These are phyloP conservation scores for Athene cunicularia DNA, from an alignment of 2,113 vertebrate genomes.

Conservation along the genomic window DNA sequence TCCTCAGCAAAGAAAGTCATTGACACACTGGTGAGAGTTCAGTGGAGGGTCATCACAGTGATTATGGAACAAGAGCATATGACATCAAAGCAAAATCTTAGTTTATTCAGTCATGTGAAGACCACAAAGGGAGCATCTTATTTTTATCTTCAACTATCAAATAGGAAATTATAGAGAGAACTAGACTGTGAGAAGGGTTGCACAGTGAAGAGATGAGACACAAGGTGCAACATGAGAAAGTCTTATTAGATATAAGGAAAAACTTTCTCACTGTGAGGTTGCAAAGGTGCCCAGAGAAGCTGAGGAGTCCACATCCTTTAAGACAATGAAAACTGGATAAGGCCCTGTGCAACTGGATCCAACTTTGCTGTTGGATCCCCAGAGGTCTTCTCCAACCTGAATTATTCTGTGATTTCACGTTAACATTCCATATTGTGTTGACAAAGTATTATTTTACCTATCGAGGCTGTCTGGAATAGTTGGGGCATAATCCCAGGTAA, in stretches of 20 bases:
- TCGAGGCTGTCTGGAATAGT: conserved; percentile 77
- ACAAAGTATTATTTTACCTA: conserved; percentile 71
- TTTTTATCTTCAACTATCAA: background rate
- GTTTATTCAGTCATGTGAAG: background rate
- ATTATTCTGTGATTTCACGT: background rate
- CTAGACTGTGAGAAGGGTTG: background rate
- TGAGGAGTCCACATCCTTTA: background rate
- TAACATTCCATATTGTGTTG: background rate
- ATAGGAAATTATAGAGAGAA: background rate
- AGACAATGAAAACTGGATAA: background rate
- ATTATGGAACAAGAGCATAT: background rate
- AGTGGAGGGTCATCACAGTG: background rate
- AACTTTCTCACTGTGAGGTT: background rate
- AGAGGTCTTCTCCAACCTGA: background rate
- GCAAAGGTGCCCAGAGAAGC: background rate
- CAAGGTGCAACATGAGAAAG: background rate
- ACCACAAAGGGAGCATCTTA: background rate
- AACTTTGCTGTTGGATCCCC: background rate
- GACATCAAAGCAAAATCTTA: background rate
- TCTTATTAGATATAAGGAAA: background rate
- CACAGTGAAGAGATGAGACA: background rate
- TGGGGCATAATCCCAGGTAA: conserved; percentile 90
- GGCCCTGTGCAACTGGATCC: background rate
- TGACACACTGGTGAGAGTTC: background rate
- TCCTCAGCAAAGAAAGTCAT: background rate